Evolutionary conservation across 1,140 invertebrate genomes (phyloP).

Genomic region (Drosophila nigromelanica): DNA sequence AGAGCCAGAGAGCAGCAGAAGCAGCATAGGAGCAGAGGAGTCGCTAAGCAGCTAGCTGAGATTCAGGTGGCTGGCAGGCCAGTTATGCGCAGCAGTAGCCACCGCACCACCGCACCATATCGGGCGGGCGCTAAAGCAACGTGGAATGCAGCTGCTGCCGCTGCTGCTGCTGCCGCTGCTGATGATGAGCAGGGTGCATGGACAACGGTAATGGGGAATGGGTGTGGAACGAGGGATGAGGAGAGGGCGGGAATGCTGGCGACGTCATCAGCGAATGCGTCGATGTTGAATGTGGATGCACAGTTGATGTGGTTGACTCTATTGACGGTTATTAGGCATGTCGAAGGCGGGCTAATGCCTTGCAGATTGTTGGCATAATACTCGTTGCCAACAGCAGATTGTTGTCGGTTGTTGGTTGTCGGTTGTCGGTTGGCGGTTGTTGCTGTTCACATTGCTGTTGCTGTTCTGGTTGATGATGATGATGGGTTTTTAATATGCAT

Average conservation of each 20-base stretch:
- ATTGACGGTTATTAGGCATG: constrained; percentile 82
- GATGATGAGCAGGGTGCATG: constrained; percentile 21
- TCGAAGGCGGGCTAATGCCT: constrained; percentile 76
- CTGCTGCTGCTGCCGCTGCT: too few species aligned
- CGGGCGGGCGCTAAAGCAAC: constrained; percentile 24
- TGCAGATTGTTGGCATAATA: constrained; percentile 54
- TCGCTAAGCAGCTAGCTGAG: constrained; percentile 52
- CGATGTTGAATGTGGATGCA: constrained; percentile 8
- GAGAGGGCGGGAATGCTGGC: constrained; percentile 15
- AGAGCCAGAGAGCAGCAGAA: constrained; percentile 31
- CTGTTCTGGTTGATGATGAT: constrained; percentile 71
- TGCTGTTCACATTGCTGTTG: constrained; percentile 47
- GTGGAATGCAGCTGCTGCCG: constrained; percentile 15
- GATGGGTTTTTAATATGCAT: constrained; percentile 81
- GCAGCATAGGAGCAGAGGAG: not conserved
- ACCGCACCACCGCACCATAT: constrained; percentile 28
- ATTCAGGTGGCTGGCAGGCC: constrained; percentile 60
- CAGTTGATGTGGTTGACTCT: constrained; percentile 52
- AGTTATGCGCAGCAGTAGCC: constrained; percentile 42
- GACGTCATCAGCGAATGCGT: constrained; percentile 42
- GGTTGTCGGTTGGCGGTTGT: too few species aligned
- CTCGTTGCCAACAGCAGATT: constrained; percentile 19
- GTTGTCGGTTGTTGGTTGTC: constrained; percentile 24
- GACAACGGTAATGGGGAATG: constrained; percentile 13
- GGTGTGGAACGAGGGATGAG: constrained; percentile 39